phyloP scores from a whole-genome alignment of 1,140 invertebrate species.

The Neodiprion pinetum region DNA sequence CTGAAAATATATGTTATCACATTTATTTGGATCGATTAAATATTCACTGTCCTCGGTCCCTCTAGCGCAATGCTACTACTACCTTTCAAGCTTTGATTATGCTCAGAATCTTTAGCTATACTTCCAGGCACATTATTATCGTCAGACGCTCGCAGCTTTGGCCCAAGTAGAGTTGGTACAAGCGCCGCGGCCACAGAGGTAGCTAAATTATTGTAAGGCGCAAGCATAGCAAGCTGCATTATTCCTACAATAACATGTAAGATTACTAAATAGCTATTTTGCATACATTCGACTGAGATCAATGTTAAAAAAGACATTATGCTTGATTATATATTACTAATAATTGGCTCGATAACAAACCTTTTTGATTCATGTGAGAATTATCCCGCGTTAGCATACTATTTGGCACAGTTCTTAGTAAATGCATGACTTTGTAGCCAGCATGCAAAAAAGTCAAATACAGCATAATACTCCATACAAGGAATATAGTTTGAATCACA shows the following conservation, averaged over 20 bases:
- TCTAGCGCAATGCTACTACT: conserved; percentile 13
- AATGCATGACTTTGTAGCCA: conserved; percentile 60
- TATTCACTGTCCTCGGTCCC: not conserved
- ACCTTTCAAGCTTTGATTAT: conserved; percentile 26
- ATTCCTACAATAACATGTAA: conserved; percentile 55
- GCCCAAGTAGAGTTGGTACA: conserved; percentile 63
- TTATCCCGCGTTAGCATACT: conserved; percentile 57
- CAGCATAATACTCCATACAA: conserved; percentile 66
- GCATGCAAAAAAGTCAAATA: conserved; percentile 66
- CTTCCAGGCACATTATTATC: conserved; percentile 51
- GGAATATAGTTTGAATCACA: conserved; percentile 65
- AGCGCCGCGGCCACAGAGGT: conserved; percentile 66
- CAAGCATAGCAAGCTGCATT: conserved; percentile 66
- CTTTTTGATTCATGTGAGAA: conserved; percentile 59
- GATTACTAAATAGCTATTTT: conserved; percentile 13
- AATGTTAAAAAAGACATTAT: not conserved
- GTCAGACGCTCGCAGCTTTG: conserved; percentile 57
- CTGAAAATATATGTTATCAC: not conserved
- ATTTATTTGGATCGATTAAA: not conserved
- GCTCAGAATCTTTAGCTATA: conserved; percentile 20
- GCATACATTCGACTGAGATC: conserved; percentile 2
- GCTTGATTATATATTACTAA: not conserved
- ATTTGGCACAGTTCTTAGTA: conserved; percentile 60
- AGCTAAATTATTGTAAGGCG: conserved; percentile 67
- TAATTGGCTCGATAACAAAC: conserved; percentile 38